Evolutionary conservation across 2,888 invertebrate genomes (phyloP), one percentile per base, ranked within the genome.

Genomic region (Halictus quadricinctus): DNA sequence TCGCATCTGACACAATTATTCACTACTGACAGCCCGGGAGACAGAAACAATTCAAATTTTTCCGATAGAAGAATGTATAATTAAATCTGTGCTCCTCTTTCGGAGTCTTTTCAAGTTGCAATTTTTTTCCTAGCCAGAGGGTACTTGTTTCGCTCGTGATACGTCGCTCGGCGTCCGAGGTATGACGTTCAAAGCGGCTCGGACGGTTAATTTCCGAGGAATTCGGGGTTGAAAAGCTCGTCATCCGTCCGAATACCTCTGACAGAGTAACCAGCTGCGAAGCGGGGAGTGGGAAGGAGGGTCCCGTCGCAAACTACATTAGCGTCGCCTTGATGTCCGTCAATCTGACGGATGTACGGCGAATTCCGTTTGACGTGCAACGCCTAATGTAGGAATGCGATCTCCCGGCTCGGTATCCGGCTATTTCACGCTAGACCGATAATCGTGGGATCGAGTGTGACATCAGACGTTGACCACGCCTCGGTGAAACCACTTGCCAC

Each of bases 351-450:
- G 73, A 77, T 69, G 50, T 48, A 15, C 54, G 15, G 76, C 8
- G 60, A 83, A 82, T 83, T 84, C 84, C 84, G 79, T 84, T 84
- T 83, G 83, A 79, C 72, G 76, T 43, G 18, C 29, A n/a, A 12
- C 66, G 75, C 46, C 64, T 79, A 76, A 43, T 25, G 66, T 21
- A 18, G 75, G 75, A 83, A 58, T 72, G 54, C 72, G 29, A 79
- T 46, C 43, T 48, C 18, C 21, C 21, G 21, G 48, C 18, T 54
- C 25, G 84, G 78, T 75, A 84, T 83, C 70, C 84, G 64, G 60
- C 48, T 36, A 83, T 83, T 84, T 84, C 75, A 66, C 84, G 76
- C 29, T 72, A 25, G 46, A 58, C 7, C 46, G 64, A 48, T 79
- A 83, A 84, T 84, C 79, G 76, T 1, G 72, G 58, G 72, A 43